Conservation (phyloP, 2,888 invertebrate genomes). For the Mesorhabditis belari region DNA sequence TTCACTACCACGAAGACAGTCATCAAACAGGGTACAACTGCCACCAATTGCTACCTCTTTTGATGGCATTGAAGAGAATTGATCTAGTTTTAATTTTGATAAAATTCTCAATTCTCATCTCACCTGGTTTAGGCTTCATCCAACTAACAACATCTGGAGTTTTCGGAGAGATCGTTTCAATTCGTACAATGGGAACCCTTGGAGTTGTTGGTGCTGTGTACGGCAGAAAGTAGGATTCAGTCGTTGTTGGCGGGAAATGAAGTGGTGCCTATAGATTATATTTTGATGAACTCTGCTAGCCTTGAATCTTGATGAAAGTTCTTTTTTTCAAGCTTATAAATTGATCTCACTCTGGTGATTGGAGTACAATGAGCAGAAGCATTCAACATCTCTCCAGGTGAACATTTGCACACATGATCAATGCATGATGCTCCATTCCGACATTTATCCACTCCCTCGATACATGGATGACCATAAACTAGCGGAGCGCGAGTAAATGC, state of each 20-base stretch:
- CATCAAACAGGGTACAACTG: constrained; percentile 17
- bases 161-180: no score
- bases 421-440: constrained; percentile 34
- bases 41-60: constrained; percentile 18
- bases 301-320: not conserved
- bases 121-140: no score
- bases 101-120: no score
- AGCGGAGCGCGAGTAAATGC: constrained; percentile 4
- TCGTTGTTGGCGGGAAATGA: constrained; percentile 6
- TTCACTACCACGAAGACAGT: constrained; percentile 28
- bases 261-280: not conserved
- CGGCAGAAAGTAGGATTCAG: not conserved
- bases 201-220: not conserved
- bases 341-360: not conserved
- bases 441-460: constrained; percentile 22
- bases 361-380: not conserved
- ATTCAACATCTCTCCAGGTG: constrained; percentile 4
- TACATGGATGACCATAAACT: constrained; percentile 31
- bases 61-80: not conserved
- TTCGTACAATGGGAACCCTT: no score
- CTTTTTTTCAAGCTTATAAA: not conserved
- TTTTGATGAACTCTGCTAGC: not conserved
- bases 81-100: not conserved
- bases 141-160: no score
- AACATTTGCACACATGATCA: constrained; percentile 39